These are phyloP conservation scores for Panthera leo DNA, from an alignment of 2,113 vertebrate species.

Conservation along the genomic window DNA sequence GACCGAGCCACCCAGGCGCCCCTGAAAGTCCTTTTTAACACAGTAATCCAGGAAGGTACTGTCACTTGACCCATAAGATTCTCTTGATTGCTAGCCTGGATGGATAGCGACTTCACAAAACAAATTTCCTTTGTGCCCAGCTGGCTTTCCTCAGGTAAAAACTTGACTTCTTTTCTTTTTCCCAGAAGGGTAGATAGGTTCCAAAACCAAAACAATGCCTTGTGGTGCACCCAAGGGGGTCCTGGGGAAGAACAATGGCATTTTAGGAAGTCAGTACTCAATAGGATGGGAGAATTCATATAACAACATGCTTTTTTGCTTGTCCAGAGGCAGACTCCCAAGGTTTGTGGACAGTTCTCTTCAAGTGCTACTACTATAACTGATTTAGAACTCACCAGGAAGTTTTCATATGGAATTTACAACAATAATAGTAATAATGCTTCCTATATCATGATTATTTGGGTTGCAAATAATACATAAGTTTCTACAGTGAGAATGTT, in stretches of 20 bases:
- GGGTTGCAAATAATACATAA: neutral
- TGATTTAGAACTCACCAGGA: neutral
- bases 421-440: neutral
- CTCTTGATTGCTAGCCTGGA: neutral
- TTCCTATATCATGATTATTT: neutral
- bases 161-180: constrained; percentile 7
- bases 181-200: neutral
- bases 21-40: constrained; percentile 2
- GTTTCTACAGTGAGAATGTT: neutral
- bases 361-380: neutral
- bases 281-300: neutral
- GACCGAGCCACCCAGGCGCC: too few relatives aligned
- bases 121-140: neutral
- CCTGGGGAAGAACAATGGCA: neutral
- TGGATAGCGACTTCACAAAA: neutral
- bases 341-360: neutral
- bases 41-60: neutral
- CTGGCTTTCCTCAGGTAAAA: neutral
- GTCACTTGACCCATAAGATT: neutral
- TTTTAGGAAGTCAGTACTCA: neutral
- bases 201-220: neutral
- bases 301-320: neutral
- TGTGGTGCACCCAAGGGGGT: neutral
- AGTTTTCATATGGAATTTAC: neutral
- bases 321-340: neutral